Base-by-base conservation (phyloP, 30 jellyfish, hydroid and myxozoan genomes). In the Aurelia aurita complex sp. Pacific region DNA sequence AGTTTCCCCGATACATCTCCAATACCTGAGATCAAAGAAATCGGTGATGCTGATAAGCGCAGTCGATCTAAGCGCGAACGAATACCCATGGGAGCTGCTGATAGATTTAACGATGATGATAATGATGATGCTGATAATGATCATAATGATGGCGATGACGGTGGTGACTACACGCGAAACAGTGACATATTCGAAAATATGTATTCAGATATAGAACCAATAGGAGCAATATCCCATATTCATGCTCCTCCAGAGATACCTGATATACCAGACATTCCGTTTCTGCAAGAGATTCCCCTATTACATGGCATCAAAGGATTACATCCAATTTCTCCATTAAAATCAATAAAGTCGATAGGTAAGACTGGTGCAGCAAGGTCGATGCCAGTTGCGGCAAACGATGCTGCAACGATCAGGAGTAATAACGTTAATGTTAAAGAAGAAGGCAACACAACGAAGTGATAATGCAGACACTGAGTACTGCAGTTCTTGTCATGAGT, bases 1-100 rank as follows among this genome's bases (percentile, higher is more conserved):
- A 61, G 77, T 80, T 82, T 54, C n/a, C 93, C 93, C 12, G 93
- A 73, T 63, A 83, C 93, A 6, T 65, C 84, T 4, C 87, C 93
- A 2, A 84, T 84, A 5, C 93, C 93, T 1, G 93, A 84, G 52
- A 84, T 84, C 73, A 73, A 84, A 73, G 82, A 60, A 1, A 84
- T 84, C 63, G 87, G 82, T 32, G 93, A 84, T 17, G 75, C 87
- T 3, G 82, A 73, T 13, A 73, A 84, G 63, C 64, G 77, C n/a
- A 63, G 83, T 55, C 66, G 60, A 46, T 36, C 82, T 0, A 84
- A 84, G 38, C 51, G 93, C 52, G 81, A 53, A 10, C 29, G 17
- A 69, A 81, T 81, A 69, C 76, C 81, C 10, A 16, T 14, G 74
- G 61, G 74, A 15, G 62, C 16, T 11, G 75, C 9, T 4, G 23